phyloP scores from a whole-genome alignment of 2,113 vertebrate genomes.

The Anseranas semipalmata region DNA sequence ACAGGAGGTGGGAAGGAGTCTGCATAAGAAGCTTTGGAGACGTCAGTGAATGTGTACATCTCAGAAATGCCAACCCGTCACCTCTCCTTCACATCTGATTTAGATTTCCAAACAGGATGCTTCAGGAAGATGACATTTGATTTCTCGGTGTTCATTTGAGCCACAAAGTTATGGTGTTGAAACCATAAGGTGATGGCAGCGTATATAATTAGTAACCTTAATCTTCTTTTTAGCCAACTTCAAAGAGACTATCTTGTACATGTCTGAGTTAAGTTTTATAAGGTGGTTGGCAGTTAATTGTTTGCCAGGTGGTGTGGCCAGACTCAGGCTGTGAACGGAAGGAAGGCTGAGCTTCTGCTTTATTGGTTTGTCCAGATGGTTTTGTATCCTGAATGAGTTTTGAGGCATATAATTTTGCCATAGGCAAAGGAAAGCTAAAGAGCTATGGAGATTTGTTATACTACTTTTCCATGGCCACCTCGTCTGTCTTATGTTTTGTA shows the following conservation, averaged over 20 bases:
- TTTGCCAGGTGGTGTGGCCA: background rate
- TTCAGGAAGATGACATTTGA: constrained; percentile 41
- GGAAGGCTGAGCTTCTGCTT: background rate
- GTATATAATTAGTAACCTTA: background rate
- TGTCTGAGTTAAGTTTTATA: background rate
- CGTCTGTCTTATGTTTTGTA: background rate
- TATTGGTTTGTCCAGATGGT: too few species aligned
- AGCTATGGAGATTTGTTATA: background rate
- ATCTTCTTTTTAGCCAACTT: background rate
- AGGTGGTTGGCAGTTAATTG: background rate
- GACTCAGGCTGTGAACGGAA: background rate
- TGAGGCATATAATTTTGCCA: background rate
- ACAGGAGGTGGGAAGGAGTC: background rate
- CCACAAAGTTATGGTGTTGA: constrained; percentile 5
- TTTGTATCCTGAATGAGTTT: background rate
- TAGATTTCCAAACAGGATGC: constrained; percentile 38
- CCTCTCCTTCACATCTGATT: background rate
- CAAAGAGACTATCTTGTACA: background rate
- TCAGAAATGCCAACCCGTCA: constrained; percentile 17
- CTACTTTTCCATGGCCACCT: background rate
- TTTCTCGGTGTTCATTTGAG: constrained; percentile 47
- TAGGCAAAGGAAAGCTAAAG: background rate
- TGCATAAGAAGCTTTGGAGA: background rate
- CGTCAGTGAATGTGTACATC: background rate
- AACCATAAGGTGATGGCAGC: background rate